A percentile compares a stretch with the other conserved stretches of the same genome.
phyloP scores from a whole-genome alignment of 2,888 invertebrate genomes.

The Cosmopolites sordidus region DNA sequence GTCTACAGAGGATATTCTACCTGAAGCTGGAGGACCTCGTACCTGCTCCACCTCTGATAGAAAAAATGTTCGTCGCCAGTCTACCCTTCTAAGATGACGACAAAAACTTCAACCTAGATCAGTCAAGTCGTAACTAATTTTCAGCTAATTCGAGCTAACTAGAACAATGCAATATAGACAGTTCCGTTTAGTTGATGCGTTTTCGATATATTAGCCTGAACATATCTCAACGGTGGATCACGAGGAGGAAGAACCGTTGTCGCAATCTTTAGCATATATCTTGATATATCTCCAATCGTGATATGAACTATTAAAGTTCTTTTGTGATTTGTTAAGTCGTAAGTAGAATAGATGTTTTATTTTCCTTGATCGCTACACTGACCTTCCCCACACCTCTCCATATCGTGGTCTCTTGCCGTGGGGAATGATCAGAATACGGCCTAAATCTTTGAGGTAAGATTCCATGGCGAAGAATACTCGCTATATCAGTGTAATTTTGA shows the following conservation, averaged over 20 bases:
- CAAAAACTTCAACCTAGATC: neutral
- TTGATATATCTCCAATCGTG: conserved; percentile 35
- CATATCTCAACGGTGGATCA: neutral
- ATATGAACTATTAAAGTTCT: conserved; percentile 40
- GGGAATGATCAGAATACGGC: no score
- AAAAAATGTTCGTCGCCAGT: conserved; percentile 92
- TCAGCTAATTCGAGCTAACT: no score
- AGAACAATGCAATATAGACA: no score
- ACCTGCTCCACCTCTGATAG: conserved; percentile 87
- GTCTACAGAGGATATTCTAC: conserved; percentile 91
- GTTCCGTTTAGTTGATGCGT: no score
- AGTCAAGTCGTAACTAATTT: no score
- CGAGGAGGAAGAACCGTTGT: neutral
- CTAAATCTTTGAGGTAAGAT: no score
- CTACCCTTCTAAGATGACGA: conserved; percentile 73
- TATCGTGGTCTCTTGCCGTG: no score
- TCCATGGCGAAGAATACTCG: no score
- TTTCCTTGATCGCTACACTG: conserved; percentile 5
- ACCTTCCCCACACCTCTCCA: no score
- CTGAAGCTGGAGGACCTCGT: conserved; percentile 88
- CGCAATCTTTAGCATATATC: neutral
- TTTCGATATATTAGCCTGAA: neutral
- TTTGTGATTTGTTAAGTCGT: conserved; percentile 44
- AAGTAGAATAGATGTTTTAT: conserved; percentile 24
- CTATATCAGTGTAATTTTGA: no score